Evolutionary conservation across 1,140 invertebrate species (phyloP), one percentile per base, ranked within the genome.

Genomic region (Drosophila bifasciata): DNA sequence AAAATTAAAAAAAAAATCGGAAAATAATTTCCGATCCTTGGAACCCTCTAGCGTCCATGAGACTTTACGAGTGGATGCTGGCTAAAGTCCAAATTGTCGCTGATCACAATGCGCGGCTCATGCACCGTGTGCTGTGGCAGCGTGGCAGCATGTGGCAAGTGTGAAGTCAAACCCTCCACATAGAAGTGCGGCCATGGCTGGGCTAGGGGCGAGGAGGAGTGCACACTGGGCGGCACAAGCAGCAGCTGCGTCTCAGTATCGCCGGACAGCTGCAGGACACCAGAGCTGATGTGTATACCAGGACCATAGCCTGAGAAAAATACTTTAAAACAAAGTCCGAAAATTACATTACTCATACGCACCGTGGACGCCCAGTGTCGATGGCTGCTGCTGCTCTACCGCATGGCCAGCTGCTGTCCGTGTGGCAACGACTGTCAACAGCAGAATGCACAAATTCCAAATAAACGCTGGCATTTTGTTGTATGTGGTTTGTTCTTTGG

Each of bases 221-320:
- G 4, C 5, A 17, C n/a, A 36, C 13, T 45, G 13, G 72, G 46
- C 21, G 72, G 46, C 21, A 63, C 23, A 48, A 85, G 39, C 32
- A 77, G 60, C 60, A 86, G 6, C 8, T 80, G 80, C 0, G 71
- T 41, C 13, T 85, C 81, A 9, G 66, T 46, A 2, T 81, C 55
- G 3, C 57, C 57, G 17, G 57, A 39, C n/a, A 89, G 49, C 3
- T 89, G 79, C 6, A 89, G 50, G 15, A 89, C 58, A 5, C 85
- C 67, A 0, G 85, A 89, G 17, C 52, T 85, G 2, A 89, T 89
- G 39, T 85, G 77, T 53, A 89, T 70, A 3, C 72, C 56, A 0
- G 85, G 80, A 11, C 78, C 83, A 46, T 79, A 68, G 4, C 21
- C 78, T 88, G 25, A 9, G 9, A 19, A 11, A 6, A 23, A 2